Percentiles rank a stretch among this genome's conserved stretches.
Conservation (phyloP, 1,140 invertebrate species). For the Papilio dardanus region DNA sequence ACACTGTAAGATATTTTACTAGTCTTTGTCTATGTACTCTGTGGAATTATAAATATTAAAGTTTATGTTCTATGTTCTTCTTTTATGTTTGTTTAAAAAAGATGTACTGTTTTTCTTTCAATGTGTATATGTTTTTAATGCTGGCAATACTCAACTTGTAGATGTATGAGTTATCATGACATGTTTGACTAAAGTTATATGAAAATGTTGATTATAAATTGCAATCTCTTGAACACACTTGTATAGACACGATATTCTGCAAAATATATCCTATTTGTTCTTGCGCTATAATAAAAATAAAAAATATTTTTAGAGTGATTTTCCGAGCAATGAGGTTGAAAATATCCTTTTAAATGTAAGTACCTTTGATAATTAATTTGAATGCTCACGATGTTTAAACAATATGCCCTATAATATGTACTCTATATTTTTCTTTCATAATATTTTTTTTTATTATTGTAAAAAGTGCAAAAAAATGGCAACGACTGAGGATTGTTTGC, state of each 20-base stretch:
- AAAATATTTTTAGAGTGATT: not conserved
- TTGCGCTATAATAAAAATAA: not conserved
- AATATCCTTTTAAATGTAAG: not conserved
- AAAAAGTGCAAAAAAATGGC: not conserved
- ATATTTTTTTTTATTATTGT: not conserved
- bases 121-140: not conserved
- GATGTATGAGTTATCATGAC: not conserved
- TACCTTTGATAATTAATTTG: not conserved
- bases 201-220: not conserved
- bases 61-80: not conserved
- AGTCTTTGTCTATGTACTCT: constrained; percentile 34
- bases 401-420: not conserved
- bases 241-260: not conserved
- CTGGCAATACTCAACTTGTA: constrained; percentile 15
- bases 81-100: not conserved
- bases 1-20: constrained; percentile 28
- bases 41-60: not conserved
- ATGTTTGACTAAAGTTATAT: not conserved
- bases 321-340: not conserved
- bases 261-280: not conserved
- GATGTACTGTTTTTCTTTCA: not conserved
- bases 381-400: not conserved
- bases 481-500: not conserved
- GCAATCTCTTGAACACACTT: no score
- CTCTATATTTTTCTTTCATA: not conserved